These are phyloP conservation scores for Aradophagus sp. DNA, from an alignment of 1,140 invertebrate species.

Conservation along the genomic window DNA sequence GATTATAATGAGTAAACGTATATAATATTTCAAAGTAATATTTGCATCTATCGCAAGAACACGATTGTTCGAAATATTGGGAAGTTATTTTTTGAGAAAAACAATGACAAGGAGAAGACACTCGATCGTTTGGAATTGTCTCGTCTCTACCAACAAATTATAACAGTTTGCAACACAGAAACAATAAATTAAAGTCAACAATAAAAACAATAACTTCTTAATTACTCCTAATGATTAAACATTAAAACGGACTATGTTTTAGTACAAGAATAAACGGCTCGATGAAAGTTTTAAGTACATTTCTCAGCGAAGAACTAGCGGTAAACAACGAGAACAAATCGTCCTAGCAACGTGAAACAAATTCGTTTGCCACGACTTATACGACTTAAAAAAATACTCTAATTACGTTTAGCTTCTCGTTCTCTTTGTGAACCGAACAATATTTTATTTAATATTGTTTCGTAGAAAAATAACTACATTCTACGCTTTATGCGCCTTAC, in stretches of 20 bases:
- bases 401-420: too few species aligned
- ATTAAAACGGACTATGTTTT: too few species aligned
- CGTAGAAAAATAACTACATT: conserved; percentile 1
- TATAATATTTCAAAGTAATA: too few species aligned
- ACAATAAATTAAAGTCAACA: too few species aligned
- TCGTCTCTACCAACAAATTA: too few species aligned
- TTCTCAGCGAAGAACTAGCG: background rate
- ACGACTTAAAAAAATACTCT: too few species aligned
- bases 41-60: too few species aligned
- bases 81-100: background rate
- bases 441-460: conserved; percentile 5
- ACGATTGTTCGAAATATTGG: background rate
- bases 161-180: too few species aligned
- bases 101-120: conserved; percentile 3
- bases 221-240: background rate
- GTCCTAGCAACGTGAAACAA: background rate
- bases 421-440: conserved; percentile 2
- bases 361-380: too few species aligned
- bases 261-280: conserved; percentile 28
- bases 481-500: conserved; percentile 51
- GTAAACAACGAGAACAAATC: background rate
- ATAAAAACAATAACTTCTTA: too few species aligned
- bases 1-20: too few species aligned
- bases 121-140: background rate
- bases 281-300: conserved; percentile 19